These are phyloP conservation scores for Rhagoletis zephyria DNA, from an alignment of 1,140 invertebrate species.

Conservation along the genomic window DNA sequence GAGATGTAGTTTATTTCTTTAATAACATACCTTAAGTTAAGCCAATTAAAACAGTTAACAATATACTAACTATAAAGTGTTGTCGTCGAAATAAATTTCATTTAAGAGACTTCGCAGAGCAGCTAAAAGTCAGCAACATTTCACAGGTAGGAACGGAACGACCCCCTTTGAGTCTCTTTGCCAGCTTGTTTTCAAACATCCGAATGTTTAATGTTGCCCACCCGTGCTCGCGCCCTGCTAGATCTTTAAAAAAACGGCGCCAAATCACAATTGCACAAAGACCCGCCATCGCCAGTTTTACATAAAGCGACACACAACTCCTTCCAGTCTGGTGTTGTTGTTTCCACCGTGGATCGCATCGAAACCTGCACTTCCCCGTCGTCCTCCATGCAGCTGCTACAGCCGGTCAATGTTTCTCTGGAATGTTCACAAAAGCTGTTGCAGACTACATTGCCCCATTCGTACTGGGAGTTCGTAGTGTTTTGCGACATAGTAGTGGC, in stretches of 20 bases:
- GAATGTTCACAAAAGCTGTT: constrained; percentile 63
- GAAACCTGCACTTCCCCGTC: not conserved
- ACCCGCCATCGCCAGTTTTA: constrained; percentile 66
- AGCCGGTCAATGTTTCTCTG: constrained; percentile 62
- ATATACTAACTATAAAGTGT: not conserved
- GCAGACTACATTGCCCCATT: constrained; percentile 58
- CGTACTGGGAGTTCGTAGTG: not conserved
- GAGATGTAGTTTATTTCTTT: too few relatives aligned
- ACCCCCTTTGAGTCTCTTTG: not conserved
- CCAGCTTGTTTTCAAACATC: not conserved
- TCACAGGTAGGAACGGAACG: not conserved
- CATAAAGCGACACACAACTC: constrained; percentile 74
- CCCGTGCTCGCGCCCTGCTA: not conserved
- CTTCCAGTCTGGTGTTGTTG: constrained; percentile 71
- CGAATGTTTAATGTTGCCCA: not conserved
- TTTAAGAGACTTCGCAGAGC: constrained; percentile 10
- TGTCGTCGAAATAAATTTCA: constrained; percentile 9
- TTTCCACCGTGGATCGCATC: not conserved
- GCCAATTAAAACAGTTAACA: not conserved
- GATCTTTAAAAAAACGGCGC: constrained; percentile 70
- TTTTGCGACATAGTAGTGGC: not conserved
- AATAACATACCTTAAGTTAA: not conserved
- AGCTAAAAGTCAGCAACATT: not conserved
- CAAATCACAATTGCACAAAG: constrained; percentile 75
- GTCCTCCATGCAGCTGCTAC: constrained; percentile 60